Evolutionary conservation across 64 coral and sea anemone species (phyloP).

Genomic region (Pocillopora damicornis): DNA sequence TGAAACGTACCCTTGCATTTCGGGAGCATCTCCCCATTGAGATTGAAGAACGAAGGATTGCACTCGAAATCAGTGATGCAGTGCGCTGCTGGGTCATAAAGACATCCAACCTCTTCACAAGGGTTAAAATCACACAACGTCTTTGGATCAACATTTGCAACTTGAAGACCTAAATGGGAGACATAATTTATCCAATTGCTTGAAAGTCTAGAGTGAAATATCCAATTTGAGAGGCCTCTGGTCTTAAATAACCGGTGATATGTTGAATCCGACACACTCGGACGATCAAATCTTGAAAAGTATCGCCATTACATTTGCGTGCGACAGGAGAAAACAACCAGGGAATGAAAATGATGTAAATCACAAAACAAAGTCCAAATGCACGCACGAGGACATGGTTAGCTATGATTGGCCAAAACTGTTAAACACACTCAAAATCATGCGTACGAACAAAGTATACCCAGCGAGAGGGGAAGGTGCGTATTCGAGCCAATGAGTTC

Average conservation of each 20-base stretch:
- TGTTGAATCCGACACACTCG: no score
- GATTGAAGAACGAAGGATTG: conserved; percentile 47
- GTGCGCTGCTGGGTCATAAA: conserved; percentile 14
- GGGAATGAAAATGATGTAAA: no score
- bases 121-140: conserved; percentile 45
- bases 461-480: no score
- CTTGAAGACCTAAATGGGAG: neutral
- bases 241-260: neutral
- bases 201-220: neutral
- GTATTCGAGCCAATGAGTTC: no score
- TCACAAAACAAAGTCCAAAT: no score
- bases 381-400: no score
- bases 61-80: conserved; percentile 45
- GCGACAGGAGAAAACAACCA: no score
- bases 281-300: no score
- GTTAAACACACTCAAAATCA: no score
- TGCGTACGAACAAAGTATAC: no score
- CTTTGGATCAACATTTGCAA: conserved; percentile 23
- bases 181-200: neutral
- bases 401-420: no score
- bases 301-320: no score
- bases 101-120: conserved; percentile 52
- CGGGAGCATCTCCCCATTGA: neutral
- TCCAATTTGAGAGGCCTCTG: neutral
- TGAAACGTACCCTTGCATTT: conserved; percentile 32